phyloP scores from a whole-genome alignment of 2,797 vertebrate species.

The Acrossocheilus wenchowensis region DNA sequence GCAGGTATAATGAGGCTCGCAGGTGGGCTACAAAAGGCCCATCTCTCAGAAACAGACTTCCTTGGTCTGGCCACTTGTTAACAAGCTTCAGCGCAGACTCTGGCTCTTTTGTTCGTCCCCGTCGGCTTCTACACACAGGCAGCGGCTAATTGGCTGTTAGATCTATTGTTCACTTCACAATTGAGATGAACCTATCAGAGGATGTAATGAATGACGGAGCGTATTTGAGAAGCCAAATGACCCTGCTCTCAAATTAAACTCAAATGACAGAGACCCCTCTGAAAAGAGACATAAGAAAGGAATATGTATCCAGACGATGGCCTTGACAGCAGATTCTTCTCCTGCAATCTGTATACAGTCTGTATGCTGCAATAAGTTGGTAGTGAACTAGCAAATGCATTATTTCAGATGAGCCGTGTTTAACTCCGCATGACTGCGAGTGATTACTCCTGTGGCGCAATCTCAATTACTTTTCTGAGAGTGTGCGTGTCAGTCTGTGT shows the following conservation, averaged over 20 bases:
- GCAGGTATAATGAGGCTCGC: constrained; percentile 58
- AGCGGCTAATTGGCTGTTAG: constrained; percentile 59
- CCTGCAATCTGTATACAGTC: constrained; percentile 17
- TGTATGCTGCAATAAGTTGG: constrained; percentile 42
- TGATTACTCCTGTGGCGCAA: constrained; percentile 63
- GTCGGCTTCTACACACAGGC: constrained; percentile 39
- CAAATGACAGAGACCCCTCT: constrained; percentile 41
- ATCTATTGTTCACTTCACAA: constrained; percentile 60
- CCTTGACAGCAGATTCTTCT: constrained; percentile 29
- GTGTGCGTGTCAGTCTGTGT: constrained; percentile 16
- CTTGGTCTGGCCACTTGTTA: constrained; percentile 56
- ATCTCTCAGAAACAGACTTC: constrained; percentile 54
- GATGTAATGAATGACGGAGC: constrained; percentile 49
- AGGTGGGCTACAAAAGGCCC: constrained; percentile 47
- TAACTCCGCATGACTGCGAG: constrained; percentile 61
- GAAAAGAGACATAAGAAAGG: constrained; percentile 14
- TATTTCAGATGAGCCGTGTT: constrained; percentile 61
- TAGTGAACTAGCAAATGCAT: constrained; percentile 50
- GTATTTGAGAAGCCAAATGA: constrained; percentile 52
- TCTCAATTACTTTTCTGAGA: constrained; percentile 64
- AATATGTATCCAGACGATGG: constrained; percentile 38
- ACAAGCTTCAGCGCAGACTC: constrained; percentile 51
- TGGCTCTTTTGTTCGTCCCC: constrained; percentile 48
- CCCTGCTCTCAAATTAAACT: constrained; percentile 35
- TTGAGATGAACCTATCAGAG: constrained; percentile 56